Evolutionary conservation across 2,797 vertebrate species (phyloP).

Genomic region (Notolepis coatsorum): DNA sequence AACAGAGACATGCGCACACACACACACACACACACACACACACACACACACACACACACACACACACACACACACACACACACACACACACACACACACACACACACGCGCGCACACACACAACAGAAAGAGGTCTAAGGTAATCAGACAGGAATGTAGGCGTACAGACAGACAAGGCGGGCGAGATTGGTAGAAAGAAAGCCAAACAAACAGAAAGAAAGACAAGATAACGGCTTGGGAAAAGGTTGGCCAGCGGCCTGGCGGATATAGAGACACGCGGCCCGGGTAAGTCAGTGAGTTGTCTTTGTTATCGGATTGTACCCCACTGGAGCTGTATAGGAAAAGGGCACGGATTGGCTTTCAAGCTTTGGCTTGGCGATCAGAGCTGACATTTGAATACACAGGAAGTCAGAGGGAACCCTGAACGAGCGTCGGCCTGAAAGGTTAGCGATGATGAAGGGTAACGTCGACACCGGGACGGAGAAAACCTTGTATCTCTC

Average conservation of each 20-base stretch:
- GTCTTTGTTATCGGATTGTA: constrained; percentile 46
- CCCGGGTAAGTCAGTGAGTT: constrained; percentile 16
- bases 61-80: no score
- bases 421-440: constrained; percentile 45
- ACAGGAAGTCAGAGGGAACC: constrained; percentile 51
- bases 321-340: constrained; percentile 37
- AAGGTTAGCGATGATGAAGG: constrained; percentile 54
- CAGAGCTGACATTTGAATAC: constrained; percentile 70
- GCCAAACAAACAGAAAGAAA: no score
- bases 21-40: not conserved
- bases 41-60: not conserved
- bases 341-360: constrained; percentile 67
- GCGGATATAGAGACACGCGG: not conserved
- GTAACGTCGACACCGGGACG: no score
- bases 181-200: no score
- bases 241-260: no score
- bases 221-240: no score
- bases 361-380: constrained; percentile 58
- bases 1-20: no score
- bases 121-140: constrained; percentile 8
- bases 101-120: not conserved
- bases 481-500: no score
- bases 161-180: no score
- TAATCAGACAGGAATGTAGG: no score
- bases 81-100: no score